Evolutionary conservation across 2,888 invertebrate genomes (phyloP), one percentile per base, ranked within the genome.

Genomic region (Sussaba pulchella): DNA sequence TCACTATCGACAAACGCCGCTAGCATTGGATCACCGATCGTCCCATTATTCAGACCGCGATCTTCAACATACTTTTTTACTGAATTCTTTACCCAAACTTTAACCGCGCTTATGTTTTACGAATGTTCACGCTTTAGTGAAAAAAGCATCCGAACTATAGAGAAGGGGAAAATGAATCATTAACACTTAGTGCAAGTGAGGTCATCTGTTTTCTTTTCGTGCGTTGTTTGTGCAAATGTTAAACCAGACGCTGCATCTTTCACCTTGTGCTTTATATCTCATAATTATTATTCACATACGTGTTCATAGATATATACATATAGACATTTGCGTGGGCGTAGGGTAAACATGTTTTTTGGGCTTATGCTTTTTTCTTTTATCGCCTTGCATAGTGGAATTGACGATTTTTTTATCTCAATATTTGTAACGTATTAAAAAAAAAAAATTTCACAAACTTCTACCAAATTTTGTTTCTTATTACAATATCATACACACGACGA

Each of bases 291-390:
- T 75, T 67, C 19, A 19, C 67, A 36, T 59, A 41, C 66, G 10
- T 63, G 39, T 43, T 19, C 4, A 52, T 75, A 69, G 12, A 36
- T 59, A 45, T 64, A 17, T 64, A 64, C 24, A 47, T 45, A 39
- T 69, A 43, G 54, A 4, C 6, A 12, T 12, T 17, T 26, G 5
- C 19, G 12, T 66, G 41, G 59, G 63, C 64, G 69, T 66, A 63
- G 72, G 57, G 73, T 77, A 3, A 43, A 2, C 41, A 50, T 73
- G 61, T 45, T 77, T 59, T 54, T 61, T 74, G 73, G 69, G 77
- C 81, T 81, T 77, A 52, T 47, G 81, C 81, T 77, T 77, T 79
- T 81, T 70, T 14, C 36, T n/a, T n/a, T n/a, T n/a, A 57, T 64
- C 57, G 77, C 73, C 70, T 64, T 36, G 63, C 47, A 41, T 21